Percentiles rank a stretch among this genome's conserved stretches.
Evolutionary conservation across 2,113 vertebrate species (phyloP).

Genomic region (Barnardius zonarius): DNA sequence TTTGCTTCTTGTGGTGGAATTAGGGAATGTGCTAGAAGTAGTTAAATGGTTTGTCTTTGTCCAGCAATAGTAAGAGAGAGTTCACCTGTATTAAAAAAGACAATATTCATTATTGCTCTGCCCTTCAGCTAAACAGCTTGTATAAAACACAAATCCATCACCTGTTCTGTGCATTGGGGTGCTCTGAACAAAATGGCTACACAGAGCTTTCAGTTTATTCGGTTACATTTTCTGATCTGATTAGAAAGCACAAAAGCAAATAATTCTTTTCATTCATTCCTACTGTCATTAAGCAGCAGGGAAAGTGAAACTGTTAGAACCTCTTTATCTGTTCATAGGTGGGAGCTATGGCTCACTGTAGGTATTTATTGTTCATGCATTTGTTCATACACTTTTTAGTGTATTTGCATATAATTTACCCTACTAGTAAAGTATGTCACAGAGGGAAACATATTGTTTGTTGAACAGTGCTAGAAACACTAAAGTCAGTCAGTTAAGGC

Average conservation of each 20-base stretch:
- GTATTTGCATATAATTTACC: background rate
- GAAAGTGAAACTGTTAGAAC: background rate
- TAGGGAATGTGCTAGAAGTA: background rate
- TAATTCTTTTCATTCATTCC: background rate
- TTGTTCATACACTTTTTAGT: background rate
- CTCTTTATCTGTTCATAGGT: background rate
- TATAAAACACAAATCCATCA: background rate
- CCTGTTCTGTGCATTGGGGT: background rate
- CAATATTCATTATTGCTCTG: background rate
- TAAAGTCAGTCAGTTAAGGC: background rate
- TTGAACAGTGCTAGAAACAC: background rate
- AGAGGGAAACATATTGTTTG: background rate
- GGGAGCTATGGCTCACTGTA: background rate
- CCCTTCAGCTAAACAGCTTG: background rate
- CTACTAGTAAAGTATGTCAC: background rate
- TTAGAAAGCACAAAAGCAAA: background rate
- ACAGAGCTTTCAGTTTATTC: background rate
- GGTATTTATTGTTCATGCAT: background rate
- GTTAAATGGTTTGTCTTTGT: background rate
- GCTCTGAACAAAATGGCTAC: background rate
- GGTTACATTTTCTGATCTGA: background rate
- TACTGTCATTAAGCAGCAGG: background rate
- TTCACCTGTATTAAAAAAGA: background rate
- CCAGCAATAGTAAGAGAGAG: background rate
- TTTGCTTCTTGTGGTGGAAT: background rate